These are phyloP conservation scores for Lasioglossum figueresi DNA, from an alignment of 2,888 invertebrate genomes.

Conservation along the genomic window DNA sequence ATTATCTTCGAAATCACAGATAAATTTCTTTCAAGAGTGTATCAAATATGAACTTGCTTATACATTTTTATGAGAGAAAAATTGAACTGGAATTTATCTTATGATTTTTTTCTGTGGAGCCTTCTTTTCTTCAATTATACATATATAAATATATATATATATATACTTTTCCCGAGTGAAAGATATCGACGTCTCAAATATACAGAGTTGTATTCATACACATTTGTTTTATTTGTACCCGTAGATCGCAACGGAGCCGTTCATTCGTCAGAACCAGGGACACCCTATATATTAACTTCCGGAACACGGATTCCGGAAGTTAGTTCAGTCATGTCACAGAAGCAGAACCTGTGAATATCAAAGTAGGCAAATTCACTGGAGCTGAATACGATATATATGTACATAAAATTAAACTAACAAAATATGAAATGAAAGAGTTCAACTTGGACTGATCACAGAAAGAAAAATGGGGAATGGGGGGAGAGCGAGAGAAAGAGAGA, in stretches of 20 bases:
- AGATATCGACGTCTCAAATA: neutral
- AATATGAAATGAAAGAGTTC: constrained; percentile 53
- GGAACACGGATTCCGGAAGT: constrained; percentile 42
- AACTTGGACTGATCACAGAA: constrained; percentile 74
- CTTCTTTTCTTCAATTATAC: neutral
- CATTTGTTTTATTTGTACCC: neutral
- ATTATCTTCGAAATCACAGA: neutral
- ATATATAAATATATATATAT: neutral
- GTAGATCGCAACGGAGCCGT: neutral
- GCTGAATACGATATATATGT: constrained; percentile 73
- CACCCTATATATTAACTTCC: constrained; percentile 56
- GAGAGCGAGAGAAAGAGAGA: neutral
- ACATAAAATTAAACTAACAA: constrained; percentile 53
- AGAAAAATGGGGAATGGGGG: constrained; percentile 14
- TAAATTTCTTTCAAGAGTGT: neutral
- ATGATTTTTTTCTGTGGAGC: neutral
- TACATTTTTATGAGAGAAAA: neutral
- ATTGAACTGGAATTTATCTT: neutral
- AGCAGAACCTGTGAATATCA: constrained; percentile 65
- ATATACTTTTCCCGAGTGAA: neutral
- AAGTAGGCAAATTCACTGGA: constrained; percentile 70
- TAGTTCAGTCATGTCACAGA: constrained; percentile 49
- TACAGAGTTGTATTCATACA: neutral
- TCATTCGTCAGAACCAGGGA: constrained; percentile 11
- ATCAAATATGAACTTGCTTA: neutral